These are phyloP conservation scores for Cheilosia soror DNA, from an alignment of 2,888 invertebrate species.

Conservation along the genomic window DNA sequence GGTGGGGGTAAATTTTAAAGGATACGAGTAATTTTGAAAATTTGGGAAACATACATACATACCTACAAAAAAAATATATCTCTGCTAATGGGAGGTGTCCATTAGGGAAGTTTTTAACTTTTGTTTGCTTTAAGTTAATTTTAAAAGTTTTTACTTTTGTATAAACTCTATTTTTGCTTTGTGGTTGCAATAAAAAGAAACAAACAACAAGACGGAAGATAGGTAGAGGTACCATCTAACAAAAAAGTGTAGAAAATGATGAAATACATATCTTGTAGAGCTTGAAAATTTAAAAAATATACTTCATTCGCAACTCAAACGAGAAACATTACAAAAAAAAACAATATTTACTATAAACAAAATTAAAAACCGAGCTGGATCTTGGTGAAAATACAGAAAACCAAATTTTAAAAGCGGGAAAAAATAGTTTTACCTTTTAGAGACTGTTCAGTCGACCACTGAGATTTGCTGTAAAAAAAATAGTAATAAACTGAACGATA, in stretches of 20 bases:
- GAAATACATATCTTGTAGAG: conserved; percentile 65
- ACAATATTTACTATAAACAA: conserved; percentile 1
- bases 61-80: neutral
- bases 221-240: conserved; percentile 54
- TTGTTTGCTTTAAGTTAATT: neutral
- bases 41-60: too few species aligned
- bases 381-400: conserved; percentile 38
- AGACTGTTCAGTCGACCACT: too few species aligned
- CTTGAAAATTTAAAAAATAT: conserved; percentile 25
- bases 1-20: neutral
- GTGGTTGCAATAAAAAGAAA: neutral
- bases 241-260: conserved; percentile 13
- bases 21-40: conserved; percentile 5
- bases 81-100: neutral
- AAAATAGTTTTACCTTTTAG: too few species aligned
- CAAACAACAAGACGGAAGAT: conserved; percentile 9
- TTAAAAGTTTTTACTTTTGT: conserved; percentile 2
- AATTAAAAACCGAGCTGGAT: conserved; percentile 57
- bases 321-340: conserved; percentile 1
- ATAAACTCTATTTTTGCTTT: neutral
- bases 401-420: too few species aligned
- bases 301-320: conserved; percentile 14
- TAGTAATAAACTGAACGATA: too few species aligned
- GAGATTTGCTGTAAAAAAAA: too few species aligned
- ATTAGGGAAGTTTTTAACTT: conserved; percentile 1